A percentile compares a stretch with the other conserved stretches of the same genome.
phyloP scores from a whole-genome alignment of 1,140 invertebrate genomes.

The fruit fly (Drosophila melanogaster) region DNA sequence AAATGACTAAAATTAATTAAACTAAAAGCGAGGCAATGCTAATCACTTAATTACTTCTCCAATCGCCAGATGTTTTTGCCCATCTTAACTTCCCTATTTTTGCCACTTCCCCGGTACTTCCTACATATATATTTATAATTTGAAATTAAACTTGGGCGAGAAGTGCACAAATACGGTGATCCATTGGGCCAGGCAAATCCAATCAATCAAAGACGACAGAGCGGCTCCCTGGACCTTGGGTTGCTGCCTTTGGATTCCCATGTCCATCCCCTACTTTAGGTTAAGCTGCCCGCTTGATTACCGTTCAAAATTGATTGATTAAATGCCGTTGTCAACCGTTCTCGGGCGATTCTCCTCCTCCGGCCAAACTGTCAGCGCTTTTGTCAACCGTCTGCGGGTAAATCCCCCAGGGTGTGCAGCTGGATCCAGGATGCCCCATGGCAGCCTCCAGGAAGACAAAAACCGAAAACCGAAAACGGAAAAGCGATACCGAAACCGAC shows the following conservation, averaged over 20 bases:
- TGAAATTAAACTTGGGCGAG: slow-evolving; percentile 69
- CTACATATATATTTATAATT: slow-evolving; percentile 76
- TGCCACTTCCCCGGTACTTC: not conserved
- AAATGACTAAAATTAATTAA: slow-evolving; percentile 68
- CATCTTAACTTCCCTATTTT: slow-evolving; percentile 1
- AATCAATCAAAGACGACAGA: slow-evolving; percentile 72
- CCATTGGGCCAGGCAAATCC: slow-evolving; percentile 65
- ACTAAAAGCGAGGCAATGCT: slow-evolving; percentile 52
- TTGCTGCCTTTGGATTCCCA: slow-evolving; percentile 9
- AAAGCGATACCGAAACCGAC: slow-evolving; percentile 18
- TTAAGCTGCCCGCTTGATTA: slow-evolving; percentile 79
- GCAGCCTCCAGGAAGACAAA: slow-evolving; percentile 27
- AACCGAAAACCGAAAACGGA: slow-evolving; percentile 22
- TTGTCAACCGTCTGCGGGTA: slow-evolving; percentile 69
- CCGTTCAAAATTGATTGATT: slow-evolving; percentile 83
- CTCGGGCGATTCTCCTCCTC: slow-evolving; percentile 6
- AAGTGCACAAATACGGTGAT: slow-evolving; percentile 58
- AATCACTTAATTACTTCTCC: slow-evolving; percentile 66
- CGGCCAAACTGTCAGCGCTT: slow-evolving; percentile 68
- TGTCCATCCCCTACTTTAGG: slow-evolving; percentile 73
- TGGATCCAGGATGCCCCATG: slow-evolving; percentile 30
- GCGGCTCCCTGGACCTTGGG: slow-evolving; percentile 29
- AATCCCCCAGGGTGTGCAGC: slow-evolving; percentile 62
- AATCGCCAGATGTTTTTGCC: slow-evolving; percentile 68
- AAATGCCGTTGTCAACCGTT: slow-evolving; percentile 75